phyloP scores from a whole-genome alignment of 2,113 vertebrate genomes.

The Caretta caretta region DNA sequence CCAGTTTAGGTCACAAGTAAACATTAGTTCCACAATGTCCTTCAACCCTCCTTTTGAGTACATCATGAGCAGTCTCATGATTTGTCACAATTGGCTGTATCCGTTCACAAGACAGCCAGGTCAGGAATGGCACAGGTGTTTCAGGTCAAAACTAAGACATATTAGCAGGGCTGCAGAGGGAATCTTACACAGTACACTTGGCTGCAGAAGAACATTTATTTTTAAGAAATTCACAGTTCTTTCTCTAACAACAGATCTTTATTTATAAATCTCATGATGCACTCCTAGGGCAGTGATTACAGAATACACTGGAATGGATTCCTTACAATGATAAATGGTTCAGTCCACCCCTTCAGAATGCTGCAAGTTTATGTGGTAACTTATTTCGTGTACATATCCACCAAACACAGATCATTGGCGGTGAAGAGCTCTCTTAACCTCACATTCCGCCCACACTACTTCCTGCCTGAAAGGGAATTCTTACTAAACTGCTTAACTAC shows the following conservation, averaged over 20 bases:
- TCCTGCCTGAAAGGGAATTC: background rate
- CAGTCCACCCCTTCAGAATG: background rate
- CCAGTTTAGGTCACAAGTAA: background rate
- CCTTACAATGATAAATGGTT: background rate
- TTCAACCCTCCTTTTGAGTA: background rate
- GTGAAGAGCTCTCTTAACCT: background rate
- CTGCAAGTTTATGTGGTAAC: background rate
- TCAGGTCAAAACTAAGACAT: background rate
- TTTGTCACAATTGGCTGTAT: background rate
- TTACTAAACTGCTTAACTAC: background rate
- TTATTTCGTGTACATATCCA: background rate
- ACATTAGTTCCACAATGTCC: background rate
- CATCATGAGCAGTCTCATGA: background rate
- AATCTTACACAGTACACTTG: background rate
- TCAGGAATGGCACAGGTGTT: background rate
- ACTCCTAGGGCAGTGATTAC: background rate
- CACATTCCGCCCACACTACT: background rate
- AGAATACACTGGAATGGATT: background rate
- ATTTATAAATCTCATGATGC: background rate
- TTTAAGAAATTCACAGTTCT: background rate
- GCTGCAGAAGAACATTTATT: background rate
- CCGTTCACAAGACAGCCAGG: background rate
- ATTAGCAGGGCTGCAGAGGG: background rate
- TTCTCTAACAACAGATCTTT: background rate
- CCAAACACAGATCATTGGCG: background rate